Conservation (phyloP, 2,888 invertebrate species). For the Eilema caniola region DNA sequence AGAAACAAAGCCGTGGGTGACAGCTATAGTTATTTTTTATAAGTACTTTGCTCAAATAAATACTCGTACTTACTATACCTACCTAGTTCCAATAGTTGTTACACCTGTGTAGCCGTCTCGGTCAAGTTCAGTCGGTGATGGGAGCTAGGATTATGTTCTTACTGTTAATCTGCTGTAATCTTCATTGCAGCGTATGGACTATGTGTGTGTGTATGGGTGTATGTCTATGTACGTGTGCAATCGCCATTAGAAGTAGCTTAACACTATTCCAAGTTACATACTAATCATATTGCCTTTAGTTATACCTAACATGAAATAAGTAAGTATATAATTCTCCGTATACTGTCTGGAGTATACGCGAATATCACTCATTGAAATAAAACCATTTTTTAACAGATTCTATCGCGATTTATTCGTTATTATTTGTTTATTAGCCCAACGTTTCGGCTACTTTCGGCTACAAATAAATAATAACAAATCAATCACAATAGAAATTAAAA, state of each 20-base stretch:
- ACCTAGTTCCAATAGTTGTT: not conserved
- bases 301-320: too few species aligned
- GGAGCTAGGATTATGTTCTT: slow-evolving; percentile 72
- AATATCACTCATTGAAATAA: too few species aligned
- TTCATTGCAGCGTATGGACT: slow-evolving; percentile 44
- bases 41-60: not conserved
- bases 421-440: too few species aligned
- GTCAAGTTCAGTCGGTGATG: slow-evolving; percentile 75
- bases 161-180: slow-evolving; percentile 75
- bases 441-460: too few species aligned
- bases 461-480: too few species aligned
- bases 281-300: not conserved
- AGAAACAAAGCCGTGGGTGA: too few species aligned
- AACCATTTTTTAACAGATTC: too few species aligned
- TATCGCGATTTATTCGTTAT: too few species aligned
- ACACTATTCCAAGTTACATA: not conserved
- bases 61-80: not conserved
- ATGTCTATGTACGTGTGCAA: slow-evolving; percentile 15
- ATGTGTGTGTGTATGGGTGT: slow-evolving; percentile 7
- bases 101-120: slow-evolving; percentile 43
- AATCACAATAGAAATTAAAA: too few species aligned
- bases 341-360: too few species aligned
- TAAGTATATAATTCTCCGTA: too few species aligned
- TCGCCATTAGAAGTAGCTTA: not conserved
- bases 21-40: too few species aligned